A percentile compares a stretch with the other conserved stretches of the same genome.
phyloP scores from a whole-genome alignment of 2,113 vertebrate species.

The Tragulus kanchil region DNA sequence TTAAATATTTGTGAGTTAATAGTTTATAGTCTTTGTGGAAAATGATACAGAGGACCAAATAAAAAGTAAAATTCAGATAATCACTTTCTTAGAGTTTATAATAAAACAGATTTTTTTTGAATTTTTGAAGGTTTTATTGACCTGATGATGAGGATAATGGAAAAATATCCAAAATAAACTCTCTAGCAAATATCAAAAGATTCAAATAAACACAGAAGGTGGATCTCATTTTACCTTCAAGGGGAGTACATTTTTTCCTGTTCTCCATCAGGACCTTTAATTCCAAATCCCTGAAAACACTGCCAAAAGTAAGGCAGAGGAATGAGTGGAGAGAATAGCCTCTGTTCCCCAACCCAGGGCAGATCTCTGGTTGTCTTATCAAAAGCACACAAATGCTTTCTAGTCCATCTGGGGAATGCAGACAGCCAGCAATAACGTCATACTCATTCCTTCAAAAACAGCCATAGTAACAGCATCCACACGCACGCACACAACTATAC shows the following conservation, averaged over 20 bases:
- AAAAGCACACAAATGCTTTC: not conserved
- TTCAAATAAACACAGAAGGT: not conserved
- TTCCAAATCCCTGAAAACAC: too few species aligned
- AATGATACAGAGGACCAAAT: not conserved
- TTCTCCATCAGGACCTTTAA: constrained; percentile 2
- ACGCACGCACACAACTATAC: not conserved
- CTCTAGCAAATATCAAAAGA: constrained; percentile 39
- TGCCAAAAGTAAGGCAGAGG: too few species aligned
- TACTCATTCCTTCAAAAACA: not conserved
- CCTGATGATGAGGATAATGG: constrained; percentile 52
- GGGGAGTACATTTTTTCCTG: constrained; percentile 21
- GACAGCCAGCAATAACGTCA: not conserved
- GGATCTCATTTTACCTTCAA: not conserved
- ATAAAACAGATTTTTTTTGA: not conserved
- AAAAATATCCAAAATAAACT: constrained; percentile 50
- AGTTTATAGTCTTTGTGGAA: not conserved
- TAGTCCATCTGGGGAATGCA: not conserved
- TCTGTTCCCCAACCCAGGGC: not conserved
- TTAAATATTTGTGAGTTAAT: not conserved
- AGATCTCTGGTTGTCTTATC: not conserved
- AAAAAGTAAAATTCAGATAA: not conserved
- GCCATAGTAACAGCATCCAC: not conserved
- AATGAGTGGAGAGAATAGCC: not conserved
- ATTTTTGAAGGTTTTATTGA: constrained; percentile 71
- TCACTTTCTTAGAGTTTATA: not conserved